Conservation (phyloP, 2,888 invertebrate species). For the Rotaria socialis region DNA sequence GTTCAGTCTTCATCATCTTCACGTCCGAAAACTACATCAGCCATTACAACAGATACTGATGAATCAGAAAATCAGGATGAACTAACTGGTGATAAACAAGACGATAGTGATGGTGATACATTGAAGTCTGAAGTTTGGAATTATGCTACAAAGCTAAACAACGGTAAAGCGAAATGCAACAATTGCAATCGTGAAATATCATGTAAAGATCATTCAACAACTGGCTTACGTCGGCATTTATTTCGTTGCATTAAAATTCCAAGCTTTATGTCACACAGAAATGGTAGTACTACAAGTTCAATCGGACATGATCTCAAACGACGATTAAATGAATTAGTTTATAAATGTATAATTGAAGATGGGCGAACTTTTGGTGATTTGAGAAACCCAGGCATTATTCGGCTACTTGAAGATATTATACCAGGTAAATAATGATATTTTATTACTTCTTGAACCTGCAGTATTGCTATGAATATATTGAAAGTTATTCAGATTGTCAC, state of each 20-base stretch:
- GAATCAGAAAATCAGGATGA: no score
- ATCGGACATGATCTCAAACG: not conserved
- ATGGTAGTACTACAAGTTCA: not conserved
- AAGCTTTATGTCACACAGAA: not conserved
- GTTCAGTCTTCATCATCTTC: no score
- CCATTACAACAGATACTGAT: no score
- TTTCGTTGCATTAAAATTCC: not conserved
- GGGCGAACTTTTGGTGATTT: not conserved
- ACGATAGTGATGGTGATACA: no score
- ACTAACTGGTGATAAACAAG: no score
- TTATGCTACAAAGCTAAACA: not conserved
- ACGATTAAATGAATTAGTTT: not conserved
- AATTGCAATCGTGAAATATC: not conserved
- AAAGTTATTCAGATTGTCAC: not conserved
- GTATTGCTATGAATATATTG: no score
- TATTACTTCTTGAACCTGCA: not conserved
- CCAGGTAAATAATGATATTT: not conserved
- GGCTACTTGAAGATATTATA: not conserved
- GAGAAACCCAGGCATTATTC: not conserved
- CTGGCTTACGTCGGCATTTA: not conserved
- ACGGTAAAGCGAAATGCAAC: not conserved
- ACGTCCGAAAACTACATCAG: no score
- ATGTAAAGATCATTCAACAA: not conserved
- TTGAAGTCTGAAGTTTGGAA: not conserved
- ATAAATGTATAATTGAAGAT: not conserved